Evolutionary conservation across 2,797 vertebrate species (phyloP).

Genomic region (Lerista edwardsae): DNA sequence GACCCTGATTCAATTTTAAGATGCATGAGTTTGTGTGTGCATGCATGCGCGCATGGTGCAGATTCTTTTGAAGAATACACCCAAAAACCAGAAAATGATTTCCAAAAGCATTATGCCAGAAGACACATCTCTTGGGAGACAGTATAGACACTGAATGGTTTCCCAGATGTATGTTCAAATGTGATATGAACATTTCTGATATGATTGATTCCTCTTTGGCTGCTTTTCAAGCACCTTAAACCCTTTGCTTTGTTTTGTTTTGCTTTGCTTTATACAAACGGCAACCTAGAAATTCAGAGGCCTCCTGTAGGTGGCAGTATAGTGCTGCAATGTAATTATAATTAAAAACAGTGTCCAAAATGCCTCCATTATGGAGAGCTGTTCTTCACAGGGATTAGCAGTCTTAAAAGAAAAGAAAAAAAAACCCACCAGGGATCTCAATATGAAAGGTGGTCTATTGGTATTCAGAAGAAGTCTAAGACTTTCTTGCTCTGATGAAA

Average conservation of each 20-base stretch:
- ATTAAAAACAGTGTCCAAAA: slow-evolving; percentile 41
- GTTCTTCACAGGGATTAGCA: slow-evolving; percentile 1
- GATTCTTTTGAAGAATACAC: background rate
- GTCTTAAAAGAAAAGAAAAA: background rate
- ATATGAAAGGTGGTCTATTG: background rate
- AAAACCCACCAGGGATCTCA: background rate
- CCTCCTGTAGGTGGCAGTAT: slow-evolving; percentile 81
- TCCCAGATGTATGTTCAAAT: background rate
- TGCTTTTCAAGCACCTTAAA: background rate
- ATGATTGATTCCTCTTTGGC: background rate
- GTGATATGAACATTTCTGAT: background rate
- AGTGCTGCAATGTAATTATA: slow-evolving; percentile 69
- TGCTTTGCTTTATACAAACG: background rate
- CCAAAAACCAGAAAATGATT: background rate
- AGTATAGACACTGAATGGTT: background rate
- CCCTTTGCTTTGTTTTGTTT: too few species aligned
- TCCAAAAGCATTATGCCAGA: background rate
- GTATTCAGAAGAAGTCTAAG: slow-evolving; percentile 20
- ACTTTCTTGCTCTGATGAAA: background rate
- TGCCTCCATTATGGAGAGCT: slow-evolving; percentile 30
- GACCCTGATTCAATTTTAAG: background rate
- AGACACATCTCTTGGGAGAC: background rate
- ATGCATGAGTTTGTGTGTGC: too few species aligned
- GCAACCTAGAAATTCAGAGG: slow-evolving; percentile 52
- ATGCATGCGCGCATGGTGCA: background rate